A percentile compares a stretch with the other conserved stretches of the same genome.
phyloP scores from a whole-genome alignment of 2,113 vertebrate genomes.

The Miniopterus natalensis region DNA sequence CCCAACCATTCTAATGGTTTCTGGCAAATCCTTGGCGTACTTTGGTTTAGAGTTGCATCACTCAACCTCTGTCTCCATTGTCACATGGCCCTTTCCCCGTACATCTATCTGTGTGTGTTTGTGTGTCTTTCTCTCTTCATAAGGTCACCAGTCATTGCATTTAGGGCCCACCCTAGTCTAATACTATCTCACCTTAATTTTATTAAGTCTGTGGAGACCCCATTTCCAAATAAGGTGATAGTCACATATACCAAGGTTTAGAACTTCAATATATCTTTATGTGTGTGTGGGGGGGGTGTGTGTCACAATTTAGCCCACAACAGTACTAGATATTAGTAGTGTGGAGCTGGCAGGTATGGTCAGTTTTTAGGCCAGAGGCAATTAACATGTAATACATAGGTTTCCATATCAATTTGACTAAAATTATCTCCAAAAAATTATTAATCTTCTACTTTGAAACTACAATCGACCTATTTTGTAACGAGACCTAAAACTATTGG shows the following conservation, averaged over 20 bases:
- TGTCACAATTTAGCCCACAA: not conserved
- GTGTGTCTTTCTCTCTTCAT: not conserved
- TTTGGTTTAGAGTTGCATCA: not conserved
- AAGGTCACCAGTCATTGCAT: not conserved
- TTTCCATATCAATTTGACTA: not conserved
- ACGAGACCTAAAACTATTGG: not conserved
- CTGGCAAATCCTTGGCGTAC: not conserved
- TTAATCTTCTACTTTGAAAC: not conserved
- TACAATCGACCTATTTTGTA: not conserved
- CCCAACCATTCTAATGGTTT: not conserved
- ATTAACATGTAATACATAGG: not conserved
- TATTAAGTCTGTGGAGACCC: not conserved
- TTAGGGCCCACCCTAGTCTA: rapidly evolving
- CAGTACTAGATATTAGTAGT: not conserved
- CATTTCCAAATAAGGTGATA: not conserved
- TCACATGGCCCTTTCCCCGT: not conserved
- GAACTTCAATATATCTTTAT: not conserved
- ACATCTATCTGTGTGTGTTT: not conserved
- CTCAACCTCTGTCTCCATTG: not conserved
- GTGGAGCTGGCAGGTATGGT: not conserved
- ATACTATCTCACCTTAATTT: not conserved
- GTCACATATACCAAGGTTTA: not conserved
- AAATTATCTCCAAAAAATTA: not conserved
- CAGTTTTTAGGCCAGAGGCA: not conserved
- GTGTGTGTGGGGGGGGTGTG: too few species aligned